Evolutionary conservation across 2,888 invertebrate genomes (phyloP).

Genomic region (Steinernema carpocapsae): DNA sequence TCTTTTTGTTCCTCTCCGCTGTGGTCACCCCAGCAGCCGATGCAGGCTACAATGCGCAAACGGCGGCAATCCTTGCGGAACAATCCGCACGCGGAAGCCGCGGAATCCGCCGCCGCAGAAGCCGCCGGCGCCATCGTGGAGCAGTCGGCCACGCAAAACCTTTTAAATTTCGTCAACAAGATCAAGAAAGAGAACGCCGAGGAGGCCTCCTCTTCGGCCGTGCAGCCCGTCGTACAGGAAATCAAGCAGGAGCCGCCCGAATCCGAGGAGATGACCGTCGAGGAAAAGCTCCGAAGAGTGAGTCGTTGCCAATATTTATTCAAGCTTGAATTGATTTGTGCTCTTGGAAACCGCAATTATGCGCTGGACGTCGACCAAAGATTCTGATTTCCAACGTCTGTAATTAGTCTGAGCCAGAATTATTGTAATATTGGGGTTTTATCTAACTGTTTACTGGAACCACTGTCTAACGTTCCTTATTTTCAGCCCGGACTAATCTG

Average conservation of each 20-base stretch:
- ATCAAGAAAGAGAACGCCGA: conserved; percentile 28
- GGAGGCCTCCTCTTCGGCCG: neutral
- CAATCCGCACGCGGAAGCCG: neutral
- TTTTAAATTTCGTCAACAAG: conserved; percentile 6
- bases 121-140: neutral
- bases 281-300: conserved; percentile 18
- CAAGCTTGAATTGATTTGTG: too few relatives aligned
- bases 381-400: too few relatives aligned
- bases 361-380: too few relatives aligned
- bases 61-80: conserved; percentile 19
- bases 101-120: neutral
- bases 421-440: too few relatives aligned
- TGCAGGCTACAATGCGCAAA: conserved; percentile 27
- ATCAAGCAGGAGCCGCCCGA: conserved; percentile 3
- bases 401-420: too few relatives aligned
- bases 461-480: too few relatives aligned
- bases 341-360: too few relatives aligned
- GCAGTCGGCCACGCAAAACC: neutral
- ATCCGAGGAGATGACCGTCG: conserved; percentile 4
- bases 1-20: too few relatives aligned
- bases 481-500: conserved; percentile 24
- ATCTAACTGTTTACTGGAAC: too few relatives aligned
- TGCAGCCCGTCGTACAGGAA: neutral
- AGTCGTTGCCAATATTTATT: neutral
- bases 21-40: too few relatives aligned